Evolutionary conservation across 2,888 invertebrate genomes (phyloP), one percentile per base, ranked within the genome.

Genomic region (Bembecia ichneumoniformis): DNA sequence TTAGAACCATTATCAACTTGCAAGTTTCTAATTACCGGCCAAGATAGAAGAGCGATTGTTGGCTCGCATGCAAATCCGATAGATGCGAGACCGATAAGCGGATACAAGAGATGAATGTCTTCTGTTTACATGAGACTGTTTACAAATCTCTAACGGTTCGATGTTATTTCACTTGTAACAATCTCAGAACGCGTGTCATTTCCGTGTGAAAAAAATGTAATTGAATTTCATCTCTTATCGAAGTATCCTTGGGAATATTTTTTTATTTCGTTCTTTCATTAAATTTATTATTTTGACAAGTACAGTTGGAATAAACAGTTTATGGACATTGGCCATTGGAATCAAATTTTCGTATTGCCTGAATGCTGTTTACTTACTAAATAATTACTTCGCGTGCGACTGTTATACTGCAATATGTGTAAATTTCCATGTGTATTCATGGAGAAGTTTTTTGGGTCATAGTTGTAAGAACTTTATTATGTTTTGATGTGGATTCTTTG

Each of bases 11-110:
- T 83, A 81, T 50, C 47, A 51, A 57, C 62, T 68, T 58, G 70
- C 74, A 74, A 73, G 81, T 77, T 80, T 82, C 79, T 84, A 84
- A 86, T 83, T 82, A 82, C 77, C 63, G 64, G 60, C 61, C 58
- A 62, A 79, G 74, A 82, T 82, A 74, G 74, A 76, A 28, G 66
- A 71, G 66, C 73, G 77, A 83, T 81, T 80, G 83, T 78, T 73
- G 64, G 71, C 67, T 70, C 69, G 65, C 69, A 82, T 83, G 82
- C 76, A 81, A 83, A 83, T 80, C 64, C 66, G 62, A 76, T 76
- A 65, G 71, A 74, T 71, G 71, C 65, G 60, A 61, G 63, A 62
- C 58, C 64, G 71, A 77, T 74, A 74, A 66, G 59, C 60, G 63
- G 58, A 62, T 58, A 62, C 62, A 59, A 68, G 58, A 61, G 58